A percentile compares a stretch with the other conserved stretches of the same genome.
Evolutionary conservation across 2,113 vertebrate species (phyloP).

Genomic region (Hydrolagus affinis): DNA sequence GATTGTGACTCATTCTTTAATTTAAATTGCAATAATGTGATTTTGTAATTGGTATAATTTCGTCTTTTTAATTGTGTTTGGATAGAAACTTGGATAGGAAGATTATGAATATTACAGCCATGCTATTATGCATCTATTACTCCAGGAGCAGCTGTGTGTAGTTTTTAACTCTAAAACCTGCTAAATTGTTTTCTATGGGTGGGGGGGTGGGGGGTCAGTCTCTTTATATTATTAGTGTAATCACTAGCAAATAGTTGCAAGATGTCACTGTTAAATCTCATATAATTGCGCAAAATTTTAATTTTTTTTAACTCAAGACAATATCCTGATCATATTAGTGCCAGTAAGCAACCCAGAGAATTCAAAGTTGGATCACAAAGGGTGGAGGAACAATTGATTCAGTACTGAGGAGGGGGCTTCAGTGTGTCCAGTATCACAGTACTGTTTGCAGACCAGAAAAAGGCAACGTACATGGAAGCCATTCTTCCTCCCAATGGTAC

Average conservation of each 20-base stretch:
- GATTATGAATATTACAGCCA: neutral
- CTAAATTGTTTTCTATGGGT: neutral
- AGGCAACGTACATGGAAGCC: too few species aligned
- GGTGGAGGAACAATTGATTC: neutral
- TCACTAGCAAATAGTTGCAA: neutral
- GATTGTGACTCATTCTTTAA: neutral
- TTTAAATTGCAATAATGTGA: neutral
- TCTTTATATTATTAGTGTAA: neutral
- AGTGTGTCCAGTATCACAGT: too few species aligned
- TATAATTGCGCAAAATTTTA: neutral
- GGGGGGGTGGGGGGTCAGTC: neutral
- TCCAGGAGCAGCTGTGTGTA: neutral
- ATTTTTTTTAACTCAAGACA: neutral
- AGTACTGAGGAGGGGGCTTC: too few species aligned
- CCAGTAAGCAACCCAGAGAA: neutral
- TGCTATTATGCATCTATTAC: neutral
- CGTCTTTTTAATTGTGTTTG: neutral
- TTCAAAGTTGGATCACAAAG: neutral
- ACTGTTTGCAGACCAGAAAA: too few species aligned
- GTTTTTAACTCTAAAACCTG: neutral
- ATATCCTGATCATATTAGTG: neutral
- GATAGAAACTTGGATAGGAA: neutral
- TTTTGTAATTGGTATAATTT: neutral
- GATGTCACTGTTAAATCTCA: neutral
- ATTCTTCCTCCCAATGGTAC: too few species aligned